Evolutionary conservation across 2,797 vertebrate genomes (phyloP).

Genomic region (Podarcis lilfordi): DNA sequence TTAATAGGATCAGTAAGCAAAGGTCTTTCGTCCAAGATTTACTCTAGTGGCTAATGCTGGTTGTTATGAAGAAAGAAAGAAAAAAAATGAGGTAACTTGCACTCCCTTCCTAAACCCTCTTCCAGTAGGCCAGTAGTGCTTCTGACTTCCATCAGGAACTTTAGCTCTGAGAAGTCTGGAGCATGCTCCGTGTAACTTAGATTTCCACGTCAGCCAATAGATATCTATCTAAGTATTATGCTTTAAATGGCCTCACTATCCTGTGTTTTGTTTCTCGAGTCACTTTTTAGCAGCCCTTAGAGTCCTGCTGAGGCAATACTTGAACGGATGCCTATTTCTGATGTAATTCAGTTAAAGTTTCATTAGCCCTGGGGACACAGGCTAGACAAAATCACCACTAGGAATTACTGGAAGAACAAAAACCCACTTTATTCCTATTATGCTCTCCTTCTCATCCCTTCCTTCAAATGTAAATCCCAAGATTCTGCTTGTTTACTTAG

Average conservation of each 20-base stretch:
- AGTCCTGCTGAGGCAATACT: constrained; percentile 28
- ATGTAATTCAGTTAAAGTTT: constrained; percentile 33
- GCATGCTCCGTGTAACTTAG: not conserved
- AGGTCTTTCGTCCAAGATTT: not conserved
- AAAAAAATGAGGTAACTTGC: not conserved
- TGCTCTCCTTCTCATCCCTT: not conserved
- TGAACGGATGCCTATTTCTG: not conserved
- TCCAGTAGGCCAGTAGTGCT: not conserved
- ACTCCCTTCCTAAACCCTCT: not conserved
- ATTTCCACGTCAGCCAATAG: not conserved
- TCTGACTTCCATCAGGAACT: not conserved
- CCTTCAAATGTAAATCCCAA: not conserved
- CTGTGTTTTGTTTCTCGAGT: not conserved
- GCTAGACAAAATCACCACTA: constrained; percentile 17
- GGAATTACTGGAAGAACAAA: not conserved
- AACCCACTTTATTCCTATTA: constrained; percentile 18
- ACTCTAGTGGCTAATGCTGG: not conserved
- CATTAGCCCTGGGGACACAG: constrained; percentile 37
- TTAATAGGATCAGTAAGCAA: not conserved
- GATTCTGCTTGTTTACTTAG: constrained; percentile 5
- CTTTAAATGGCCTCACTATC: not conserved
- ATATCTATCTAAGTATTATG: constrained; percentile 1
- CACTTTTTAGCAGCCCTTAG: not conserved
- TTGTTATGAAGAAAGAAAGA: not conserved
- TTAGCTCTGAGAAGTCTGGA: not conserved